Evolutionary conservation across 1,140 invertebrate species (phyloP).

Genomic region (Probaryconus sp.): DNA sequence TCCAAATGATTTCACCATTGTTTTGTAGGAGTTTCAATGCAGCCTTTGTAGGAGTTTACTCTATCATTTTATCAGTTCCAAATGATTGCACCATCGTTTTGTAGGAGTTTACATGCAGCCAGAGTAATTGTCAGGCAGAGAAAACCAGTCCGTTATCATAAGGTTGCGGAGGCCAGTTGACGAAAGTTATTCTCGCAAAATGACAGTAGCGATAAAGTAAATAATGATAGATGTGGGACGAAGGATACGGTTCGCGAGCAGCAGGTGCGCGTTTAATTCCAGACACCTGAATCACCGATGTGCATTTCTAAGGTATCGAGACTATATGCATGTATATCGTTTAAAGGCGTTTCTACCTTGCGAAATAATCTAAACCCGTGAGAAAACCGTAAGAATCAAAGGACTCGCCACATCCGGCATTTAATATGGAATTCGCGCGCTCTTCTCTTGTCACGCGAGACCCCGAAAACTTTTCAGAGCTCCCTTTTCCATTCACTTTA

Average conservation of each 20-base stretch:
- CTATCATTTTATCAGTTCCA: too few relatives aligned
- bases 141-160: too few relatives aligned
- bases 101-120: too few relatives aligned
- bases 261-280: constrained; percentile 60
- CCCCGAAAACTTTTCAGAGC: constrained; percentile 10
- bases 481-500: neutral
- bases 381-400: constrained; percentile 43
- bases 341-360: neutral
- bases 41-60: too few relatives aligned
- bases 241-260: constrained; percentile 51
- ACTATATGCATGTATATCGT: neutral
- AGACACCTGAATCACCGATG: constrained; percentile 50
- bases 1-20: too few relatives aligned
- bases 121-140: too few relatives aligned
- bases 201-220: neutral
- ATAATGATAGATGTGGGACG: constrained; percentile 29
- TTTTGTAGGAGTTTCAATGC: too few relatives aligned
- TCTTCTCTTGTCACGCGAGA: constrained; percentile 46
- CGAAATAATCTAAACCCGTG: constrained; percentile 42
- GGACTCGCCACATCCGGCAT: constrained; percentile 55
- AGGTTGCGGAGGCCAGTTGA: too few relatives aligned
- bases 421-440: constrained; percentile 52
- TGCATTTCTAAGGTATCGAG: constrained; percentile 19
- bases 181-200: constrained; percentile 9
- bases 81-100: too few relatives aligned